Evolutionary conservation across 2,797 vertebrate genomes (phyloP).

Genomic region (Phrynocephalus guinanensis): DNA sequence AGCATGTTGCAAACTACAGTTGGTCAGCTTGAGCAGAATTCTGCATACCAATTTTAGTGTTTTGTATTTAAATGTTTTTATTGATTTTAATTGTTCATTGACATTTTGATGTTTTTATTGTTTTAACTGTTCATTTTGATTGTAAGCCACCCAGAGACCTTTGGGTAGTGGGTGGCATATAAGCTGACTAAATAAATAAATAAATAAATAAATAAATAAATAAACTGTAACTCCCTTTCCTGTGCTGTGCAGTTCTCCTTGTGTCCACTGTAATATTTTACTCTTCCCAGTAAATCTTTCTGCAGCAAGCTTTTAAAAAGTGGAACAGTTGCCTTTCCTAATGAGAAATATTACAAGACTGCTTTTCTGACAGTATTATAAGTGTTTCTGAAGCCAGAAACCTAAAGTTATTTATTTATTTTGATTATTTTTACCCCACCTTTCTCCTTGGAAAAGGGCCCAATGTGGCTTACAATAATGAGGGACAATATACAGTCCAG

Average conservation of each 20-base stretch:
- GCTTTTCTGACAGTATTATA: conserved; percentile 70
- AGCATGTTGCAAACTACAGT: conserved; percentile 30
- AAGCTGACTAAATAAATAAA: too few species aligned
- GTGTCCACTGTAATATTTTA: conserved; percentile 62
- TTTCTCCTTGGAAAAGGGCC: too few species aligned
- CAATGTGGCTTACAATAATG: too few species aligned
- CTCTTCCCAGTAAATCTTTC: conserved; percentile 59
- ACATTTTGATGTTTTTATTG: too few species aligned
- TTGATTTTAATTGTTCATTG: too few species aligned
- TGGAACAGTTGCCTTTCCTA: conserved; percentile 74
- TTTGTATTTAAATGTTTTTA: too few species aligned
- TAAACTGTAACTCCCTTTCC: conserved; percentile 65
- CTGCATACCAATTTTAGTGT: conserved; percentile 30
- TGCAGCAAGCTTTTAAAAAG: conserved; percentile 61
- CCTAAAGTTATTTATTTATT: not conserved
- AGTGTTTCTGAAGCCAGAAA: conserved; percentile 56
- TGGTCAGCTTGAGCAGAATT: conserved; percentile 47
- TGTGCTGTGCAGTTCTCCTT: conserved; percentile 67
- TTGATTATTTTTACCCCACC: too few species aligned
- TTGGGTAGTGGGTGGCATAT: too few species aligned
- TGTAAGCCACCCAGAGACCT: too few species aligned
- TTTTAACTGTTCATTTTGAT: too few species aligned
- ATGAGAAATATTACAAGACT: conserved; percentile 73
- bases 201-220: conserved; percentile 8
- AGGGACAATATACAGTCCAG: too few species aligned